phyloP scores from a whole-genome alignment of 2,797 vertebrate species.

The Heliangelus exortis region DNA sequence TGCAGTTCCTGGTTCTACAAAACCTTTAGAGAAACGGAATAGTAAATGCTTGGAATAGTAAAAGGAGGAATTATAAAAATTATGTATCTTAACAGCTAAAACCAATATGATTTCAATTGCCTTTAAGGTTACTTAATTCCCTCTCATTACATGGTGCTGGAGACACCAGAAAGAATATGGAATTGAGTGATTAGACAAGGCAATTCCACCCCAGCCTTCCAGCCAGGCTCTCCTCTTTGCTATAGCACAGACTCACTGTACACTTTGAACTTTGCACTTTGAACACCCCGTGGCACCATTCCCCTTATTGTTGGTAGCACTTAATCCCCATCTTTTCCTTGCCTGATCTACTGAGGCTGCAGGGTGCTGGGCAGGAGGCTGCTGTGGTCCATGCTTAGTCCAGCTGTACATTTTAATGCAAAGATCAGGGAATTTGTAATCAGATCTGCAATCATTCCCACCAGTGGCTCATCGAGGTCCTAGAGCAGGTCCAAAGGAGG shows the following conservation, averaged over 20 bases:
- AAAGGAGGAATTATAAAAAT: too few species aligned
- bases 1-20: too few species aligned
- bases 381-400: background rate
- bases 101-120: too few species aligned
- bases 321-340: background rate
- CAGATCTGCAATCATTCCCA: constrained; percentile 1
- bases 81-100: too few species aligned
- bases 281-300: background rate
- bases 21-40: too few species aligned
- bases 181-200: too few species aligned
- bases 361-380: background rate
- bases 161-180: too few species aligned
- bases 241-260: rapidly evolving
- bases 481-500: too few species aligned
- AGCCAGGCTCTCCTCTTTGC: background rate
- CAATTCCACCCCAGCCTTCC: background rate
- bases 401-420: background rate
- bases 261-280: background rate
- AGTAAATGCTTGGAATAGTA: too few species aligned
- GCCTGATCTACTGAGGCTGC: background rate
- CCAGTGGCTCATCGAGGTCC: background rate
- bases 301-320: background rate
- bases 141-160: too few species aligned
- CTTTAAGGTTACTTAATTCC: too few species aligned
- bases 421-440: background rate